A percentile compares a stretch with the other conserved stretches of the same genome.
Evolutionary conservation across 2,888 invertebrate species (phyloP).

Genomic region (Napeogenes sylphis): DNA sequence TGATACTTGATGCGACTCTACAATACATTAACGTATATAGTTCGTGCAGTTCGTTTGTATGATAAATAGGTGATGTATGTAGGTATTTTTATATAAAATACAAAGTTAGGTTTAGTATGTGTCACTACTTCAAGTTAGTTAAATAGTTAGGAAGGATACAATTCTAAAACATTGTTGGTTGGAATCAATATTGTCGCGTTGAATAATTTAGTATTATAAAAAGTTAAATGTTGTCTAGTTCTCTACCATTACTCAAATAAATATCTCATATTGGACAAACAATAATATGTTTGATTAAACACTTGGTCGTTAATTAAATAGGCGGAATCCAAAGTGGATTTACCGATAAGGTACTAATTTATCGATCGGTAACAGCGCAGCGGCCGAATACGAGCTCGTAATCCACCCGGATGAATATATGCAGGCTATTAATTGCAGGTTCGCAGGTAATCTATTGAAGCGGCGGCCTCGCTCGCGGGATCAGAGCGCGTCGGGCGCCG

Average conservation of each 20-base stretch:
- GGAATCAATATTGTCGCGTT: too few relatives aligned
- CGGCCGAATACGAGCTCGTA: slow-evolving; percentile 64
- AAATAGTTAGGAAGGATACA: too few relatives aligned
- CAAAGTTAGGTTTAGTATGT: too few relatives aligned
- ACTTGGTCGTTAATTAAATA: slow-evolving; percentile 20
- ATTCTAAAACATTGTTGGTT: too few relatives aligned
- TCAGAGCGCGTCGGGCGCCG: slow-evolving; percentile 26
- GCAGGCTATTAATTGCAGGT: slow-evolving; percentile 75
- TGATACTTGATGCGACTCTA: slow-evolving; percentile 43
- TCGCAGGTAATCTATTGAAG: slow-evolving; percentile 71
- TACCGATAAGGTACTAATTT: slow-evolving; percentile 36
- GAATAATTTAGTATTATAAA: too few relatives aligned
- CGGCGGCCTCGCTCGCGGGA: slow-evolving; percentile 24
- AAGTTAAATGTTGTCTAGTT: too few relatives aligned
- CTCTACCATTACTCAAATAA: not conserved
- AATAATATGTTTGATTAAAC: slow-evolving; percentile 12
- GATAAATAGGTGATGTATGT: not conserved
- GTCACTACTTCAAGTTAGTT: too few relatives aligned
- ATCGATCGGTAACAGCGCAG: slow-evolving; percentile 45
- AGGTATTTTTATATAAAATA: not conserved
- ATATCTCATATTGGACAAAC: slow-evolving; percentile 10
- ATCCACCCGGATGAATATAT: slow-evolving; percentile 67
- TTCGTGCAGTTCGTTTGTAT: not conserved
- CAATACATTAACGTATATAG: not conserved
- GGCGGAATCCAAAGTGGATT: slow-evolving; percentile 26